These are phyloP conservation scores for Xiphophorus maculatus DNA, from an alignment of 2,113 vertebrate genomes.

Conservation along the genomic window DNA sequence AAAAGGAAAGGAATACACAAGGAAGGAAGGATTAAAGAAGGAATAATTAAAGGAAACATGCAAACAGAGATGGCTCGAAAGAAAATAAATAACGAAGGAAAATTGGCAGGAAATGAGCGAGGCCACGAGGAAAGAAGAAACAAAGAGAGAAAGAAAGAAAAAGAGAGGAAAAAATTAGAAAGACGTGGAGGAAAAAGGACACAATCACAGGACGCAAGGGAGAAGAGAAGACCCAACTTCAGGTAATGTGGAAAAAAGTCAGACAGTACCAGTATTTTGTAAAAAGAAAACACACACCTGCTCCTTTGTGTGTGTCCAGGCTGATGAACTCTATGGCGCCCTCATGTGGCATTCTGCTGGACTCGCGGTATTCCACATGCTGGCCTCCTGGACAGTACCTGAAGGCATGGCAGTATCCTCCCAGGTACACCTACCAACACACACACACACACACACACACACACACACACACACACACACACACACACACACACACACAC, in stretches of 20 bases:
- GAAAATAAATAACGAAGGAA: neutral
- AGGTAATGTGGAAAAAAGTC: neutral
- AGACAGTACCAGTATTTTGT: neutral
- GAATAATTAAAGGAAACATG: neutral
- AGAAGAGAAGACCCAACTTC: neutral
- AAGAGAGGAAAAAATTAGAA: neutral
- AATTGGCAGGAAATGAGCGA: neutral
- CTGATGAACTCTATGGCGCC: slow-evolving; percentile 90
- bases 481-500: neutral
- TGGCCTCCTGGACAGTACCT: slow-evolving; percentile 88
- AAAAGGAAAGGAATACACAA: neutral
- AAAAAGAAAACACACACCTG: slow-evolving; percentile 78
- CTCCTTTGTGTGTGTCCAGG: slow-evolving; percentile 89
- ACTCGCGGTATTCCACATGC: slow-evolving; percentile 83
- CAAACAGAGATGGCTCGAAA: neutral
- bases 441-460: neutral
- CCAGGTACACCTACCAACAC: slow-evolving; percentile 83
- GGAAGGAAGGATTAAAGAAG: neutral
- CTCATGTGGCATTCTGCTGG: slow-evolving; percentile 86
- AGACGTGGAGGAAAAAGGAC: too few species aligned
- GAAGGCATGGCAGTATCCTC: slow-evolving; percentile 87
- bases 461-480: too few species aligned
- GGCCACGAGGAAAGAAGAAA: neutral
- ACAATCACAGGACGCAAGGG: neutral
- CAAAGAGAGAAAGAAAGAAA: neutral